phyloP scores from a whole-genome alignment of 2,888 invertebrate species.

The Notocelia uddmanniana region DNA sequence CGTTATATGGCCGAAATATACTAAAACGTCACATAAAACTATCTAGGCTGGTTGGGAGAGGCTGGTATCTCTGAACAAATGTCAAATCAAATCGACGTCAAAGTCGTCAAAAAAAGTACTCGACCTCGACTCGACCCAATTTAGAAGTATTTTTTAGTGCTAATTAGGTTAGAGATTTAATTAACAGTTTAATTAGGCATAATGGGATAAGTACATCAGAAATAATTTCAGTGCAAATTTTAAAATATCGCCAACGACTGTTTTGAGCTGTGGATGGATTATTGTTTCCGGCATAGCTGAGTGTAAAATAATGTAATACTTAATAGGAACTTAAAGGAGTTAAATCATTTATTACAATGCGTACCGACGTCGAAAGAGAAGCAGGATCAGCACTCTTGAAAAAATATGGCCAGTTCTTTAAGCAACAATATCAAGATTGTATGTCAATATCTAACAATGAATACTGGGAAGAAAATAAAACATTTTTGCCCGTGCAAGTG shows the following conservation, averaged over 20 bases:
- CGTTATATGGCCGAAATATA: too few species aligned
- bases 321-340: not conserved
- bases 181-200: not conserved
- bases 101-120: too few species aligned
- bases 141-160: too few species aligned
- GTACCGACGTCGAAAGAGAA: slow-evolving; percentile 72
- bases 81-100: too few species aligned
- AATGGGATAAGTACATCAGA: not conserved
- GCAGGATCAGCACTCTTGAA: slow-evolving; percentile 72
- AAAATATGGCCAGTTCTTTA: slow-evolving; percentile 80
- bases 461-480: slow-evolving; percentile 69
- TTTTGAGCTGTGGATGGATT: not conserved
- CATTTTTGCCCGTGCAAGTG: slow-evolving; percentile 72
- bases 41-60: too few species aligned
- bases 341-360: slow-evolving; percentile 56
- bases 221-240: not conserved
- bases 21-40: too few species aligned
- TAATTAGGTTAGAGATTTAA: slow-evolving; percentile 3
- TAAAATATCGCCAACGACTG: not conserved
- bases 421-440: slow-evolving; percentile 74
- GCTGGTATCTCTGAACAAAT: too few species aligned
- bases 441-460: slow-evolving; percentile 56
- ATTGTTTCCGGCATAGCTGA: not conserved
- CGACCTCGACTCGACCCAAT: too few species aligned
- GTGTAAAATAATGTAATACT: not conserved